Base-by-base conservation (phyloP, 1,140 invertebrate species). In the Zaprionus camerounensis region DNA sequence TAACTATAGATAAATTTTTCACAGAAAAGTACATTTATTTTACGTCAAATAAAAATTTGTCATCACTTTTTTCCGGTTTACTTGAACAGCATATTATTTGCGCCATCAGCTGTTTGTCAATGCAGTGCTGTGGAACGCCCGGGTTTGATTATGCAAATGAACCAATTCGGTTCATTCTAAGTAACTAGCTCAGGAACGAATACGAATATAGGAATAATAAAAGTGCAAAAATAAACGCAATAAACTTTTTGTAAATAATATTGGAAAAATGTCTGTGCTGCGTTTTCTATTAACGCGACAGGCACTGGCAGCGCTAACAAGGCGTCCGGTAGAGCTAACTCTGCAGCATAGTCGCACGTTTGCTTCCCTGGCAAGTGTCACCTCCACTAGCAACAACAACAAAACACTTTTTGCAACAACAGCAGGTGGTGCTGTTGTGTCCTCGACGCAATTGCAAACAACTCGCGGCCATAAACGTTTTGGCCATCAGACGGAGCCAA, bases 401-500 rank as follows among this genome's bases (percentile, higher is more conserved):
- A 68, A 72, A 55, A 41, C 44, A 46, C 38, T 36, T 22, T 59
- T 46, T 11, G 34, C 73, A 62, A 51, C 63, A 46, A 51, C 31
- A 74, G 44, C 69, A 44, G 36, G 7, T 57, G 53, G n/a, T 28
- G 63, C n/a, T 56, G 36, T 28, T 17, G 46, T 20, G 36, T 13
- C 57, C 38, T 38, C 12, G 17, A 34, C 36, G 13, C 72, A 75
- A 64, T 51, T 62, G 34, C 81, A 77, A 49, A 82, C 81, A 66
- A 68, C 53, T 3, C 80, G 93, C 13, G 80, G 91, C 7, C 94
- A 94, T 75, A 94, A 94, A 80, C 94, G 94, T 76, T 95, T 95
- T 87, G 94, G 94, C 2, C 94, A 95, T 74, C 93, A 93, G 69
- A 80, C 91, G 20, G 81, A 93, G 46, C 81, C 73, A 46, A 81